Conservation (phyloP, 2,888 invertebrate species). For the Apotomis capreana region DNA sequence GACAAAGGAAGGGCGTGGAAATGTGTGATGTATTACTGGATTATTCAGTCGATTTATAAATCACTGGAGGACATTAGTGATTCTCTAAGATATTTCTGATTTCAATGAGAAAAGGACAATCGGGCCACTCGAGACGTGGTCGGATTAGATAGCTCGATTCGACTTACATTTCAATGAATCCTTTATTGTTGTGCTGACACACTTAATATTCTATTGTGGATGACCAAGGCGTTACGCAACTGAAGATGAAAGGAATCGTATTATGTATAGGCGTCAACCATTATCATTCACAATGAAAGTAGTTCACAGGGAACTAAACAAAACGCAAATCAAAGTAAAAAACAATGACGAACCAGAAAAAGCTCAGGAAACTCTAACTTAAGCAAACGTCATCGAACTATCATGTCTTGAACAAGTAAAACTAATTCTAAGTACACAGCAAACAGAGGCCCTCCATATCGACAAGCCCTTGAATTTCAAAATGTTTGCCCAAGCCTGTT, state of each 20-base stretch:
- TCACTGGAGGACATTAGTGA: conserved; percentile 68
- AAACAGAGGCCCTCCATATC: conserved; percentile 59
- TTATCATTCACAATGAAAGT: conserved; percentile 34
- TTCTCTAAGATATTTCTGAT: conserved; percentile 58
- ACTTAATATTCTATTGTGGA: conserved; percentile 55
- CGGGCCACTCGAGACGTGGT: conserved; percentile 68
- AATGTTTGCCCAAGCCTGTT: conserved; percentile 66
- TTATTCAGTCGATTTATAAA: conserved; percentile 61
- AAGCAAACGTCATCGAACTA: conserved; percentile 52
- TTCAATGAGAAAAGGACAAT: conserved; percentile 60
- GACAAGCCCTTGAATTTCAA: conserved; percentile 67
- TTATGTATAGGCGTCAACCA: conserved; percentile 42
- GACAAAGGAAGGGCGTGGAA: conserved; percentile 59
- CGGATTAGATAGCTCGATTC: conserved; percentile 72
- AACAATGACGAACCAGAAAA: conserved; percentile 39
- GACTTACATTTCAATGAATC: conserved; percentile 66
- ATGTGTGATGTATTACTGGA: conserved; percentile 57
- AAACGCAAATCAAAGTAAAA: conserved; percentile 3
- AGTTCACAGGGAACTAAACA: conserved; percentile 24
- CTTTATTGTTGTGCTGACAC: conserved; percentile 54
- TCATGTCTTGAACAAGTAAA: conserved; percentile 54
- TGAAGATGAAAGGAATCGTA: conserved; percentile 38
- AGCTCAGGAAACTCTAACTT: conserved; percentile 41
- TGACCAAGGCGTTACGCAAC: conserved; percentile 46
- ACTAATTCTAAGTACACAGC: conserved; percentile 55